Evolutionary conservation across 2,113 vertebrate genomes (phyloP), one percentile per base, ranked within the genome.

Genomic region (Limanda limanda): DNA sequence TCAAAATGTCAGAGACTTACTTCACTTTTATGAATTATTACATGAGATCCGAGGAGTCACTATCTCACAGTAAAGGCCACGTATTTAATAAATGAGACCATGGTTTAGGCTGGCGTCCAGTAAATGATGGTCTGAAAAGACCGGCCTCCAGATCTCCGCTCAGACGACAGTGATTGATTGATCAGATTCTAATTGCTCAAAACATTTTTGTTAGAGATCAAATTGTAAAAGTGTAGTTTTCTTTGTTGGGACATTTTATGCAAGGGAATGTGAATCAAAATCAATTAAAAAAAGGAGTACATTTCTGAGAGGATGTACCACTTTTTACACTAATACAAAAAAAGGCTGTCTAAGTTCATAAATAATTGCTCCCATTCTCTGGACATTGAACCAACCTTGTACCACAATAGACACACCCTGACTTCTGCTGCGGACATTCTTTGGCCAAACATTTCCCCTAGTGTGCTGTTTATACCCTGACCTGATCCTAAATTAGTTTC

Each of bases 331-430:
- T 24, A 21, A 74, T 5, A 12, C 20, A 42, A 23, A 12, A 23
- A 12, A 23, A 52, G 64, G 40, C 35, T 12, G 1, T 20, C 37
- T 12, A n/a, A 14, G 40, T 45, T 35, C 3, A 11, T 57, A 35
- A 61, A 79, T 45, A 73, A 31, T 25, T 60, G 63, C 47, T 60
- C 20, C 40, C n/a, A 40, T 56, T 23, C 55, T 76, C 11, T 47
- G 71, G 59, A 79, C 76, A 80, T 82, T 80, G 70, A 70, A 64
- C 27, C 67, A 71, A 78, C 70, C 76, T 85, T 89, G 79, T 56
- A 24, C 24, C 15, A 55, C 54, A 60, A 71, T 51, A 47, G 47
- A 70, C 66, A 60, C 21, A 57, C 55, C 63, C 35, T 60, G 58
- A 77, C 73, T 71, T 76, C 67, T 63, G 56, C 71, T 47, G 67